phyloP scores from a whole-genome alignment of 2,797 vertebrate species.

The Hydrolagus colliei region DNA sequence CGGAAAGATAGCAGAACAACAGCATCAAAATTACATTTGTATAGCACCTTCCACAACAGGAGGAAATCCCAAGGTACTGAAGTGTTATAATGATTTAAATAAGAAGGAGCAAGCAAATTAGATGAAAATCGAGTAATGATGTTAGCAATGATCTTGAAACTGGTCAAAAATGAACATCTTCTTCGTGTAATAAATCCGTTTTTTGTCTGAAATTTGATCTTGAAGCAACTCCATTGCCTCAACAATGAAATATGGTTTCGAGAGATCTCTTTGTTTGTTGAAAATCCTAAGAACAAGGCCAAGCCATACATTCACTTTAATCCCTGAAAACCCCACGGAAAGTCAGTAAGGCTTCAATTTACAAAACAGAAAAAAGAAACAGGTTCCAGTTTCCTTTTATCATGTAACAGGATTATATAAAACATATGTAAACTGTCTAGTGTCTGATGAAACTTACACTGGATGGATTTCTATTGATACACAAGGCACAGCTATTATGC shows the following conservation, averaged over 20 bases:
- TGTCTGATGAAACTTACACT: neutral
- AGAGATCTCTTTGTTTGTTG: neutral
- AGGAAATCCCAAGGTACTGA: too few species aligned
- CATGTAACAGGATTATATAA: neutral
- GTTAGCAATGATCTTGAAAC: neutral
- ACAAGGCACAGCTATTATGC: neutral
- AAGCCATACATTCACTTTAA: neutral
- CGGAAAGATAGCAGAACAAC: too few species aligned
- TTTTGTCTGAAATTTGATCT: neutral
- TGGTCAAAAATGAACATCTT: neutral
- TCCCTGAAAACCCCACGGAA: neutral
- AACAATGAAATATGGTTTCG: neutral
- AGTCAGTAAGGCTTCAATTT: conserved; percentile 7
- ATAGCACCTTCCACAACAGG: too few species aligned
- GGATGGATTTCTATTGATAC: neutral
- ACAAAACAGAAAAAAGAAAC: neutral
- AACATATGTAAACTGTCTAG: conserved; percentile 14
- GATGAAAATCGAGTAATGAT: too few species aligned
- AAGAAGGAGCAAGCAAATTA: too few species aligned
- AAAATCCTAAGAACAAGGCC: neutral
- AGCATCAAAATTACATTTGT: too few species aligned
- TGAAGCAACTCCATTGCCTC: neutral
- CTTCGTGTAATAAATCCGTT: neutral
- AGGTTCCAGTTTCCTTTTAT: neutral
- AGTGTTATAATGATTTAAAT: too few species aligned